phyloP scores from a whole-genome alignment of 2,888 invertebrate genomes.

The Pocota personata region DNA sequence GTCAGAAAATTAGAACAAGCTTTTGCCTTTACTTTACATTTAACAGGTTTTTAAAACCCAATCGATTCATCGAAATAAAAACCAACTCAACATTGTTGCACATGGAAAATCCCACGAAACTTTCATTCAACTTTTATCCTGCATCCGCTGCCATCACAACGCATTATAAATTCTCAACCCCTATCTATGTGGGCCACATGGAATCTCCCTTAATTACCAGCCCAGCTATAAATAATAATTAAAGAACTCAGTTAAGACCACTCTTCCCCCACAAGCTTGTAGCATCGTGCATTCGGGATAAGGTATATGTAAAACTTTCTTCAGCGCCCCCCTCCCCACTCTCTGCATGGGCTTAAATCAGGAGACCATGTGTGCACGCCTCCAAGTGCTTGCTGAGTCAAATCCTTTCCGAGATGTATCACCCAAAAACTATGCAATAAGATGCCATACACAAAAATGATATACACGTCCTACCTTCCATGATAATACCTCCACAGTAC shows the following conservation, averaged over 20 bases:
- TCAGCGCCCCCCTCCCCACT: conserved; percentile 13
- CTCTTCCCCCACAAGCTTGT: conserved; percentile 5
- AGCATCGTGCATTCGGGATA: conserved; percentile 29
- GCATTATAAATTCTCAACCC: conserved; percentile 4
- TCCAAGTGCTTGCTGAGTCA: conserved; percentile 44
- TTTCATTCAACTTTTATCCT: conserved; percentile 5
- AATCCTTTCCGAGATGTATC: conserved; percentile 60
- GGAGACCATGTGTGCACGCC: conserved; percentile 64
- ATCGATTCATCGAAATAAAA: neutral
- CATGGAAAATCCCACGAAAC: conserved; percentile 18
- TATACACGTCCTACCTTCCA: conserved; percentile 43
- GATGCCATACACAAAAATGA: conserved; percentile 52
- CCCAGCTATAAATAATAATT: conserved; percentile 76
- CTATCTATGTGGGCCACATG: conserved; percentile 39
- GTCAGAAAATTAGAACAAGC: too few species aligned
- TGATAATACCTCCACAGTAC: conserved; percentile 39
- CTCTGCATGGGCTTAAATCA: conserved; percentile 47
- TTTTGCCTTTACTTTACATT: too few species aligned
- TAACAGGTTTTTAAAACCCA: too few species aligned
- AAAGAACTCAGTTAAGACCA: conserved; percentile 75
- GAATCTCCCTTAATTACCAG: conserved; percentile 74
- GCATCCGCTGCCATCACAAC: neutral
- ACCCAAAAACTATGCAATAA: conserved; percentile 31
- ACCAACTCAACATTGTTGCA: neutral
- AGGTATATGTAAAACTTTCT: conserved; percentile 48